phyloP scores from a whole-genome alignment of 2,888 invertebrate species.

The Siphonodentalium dalli region DNA sequence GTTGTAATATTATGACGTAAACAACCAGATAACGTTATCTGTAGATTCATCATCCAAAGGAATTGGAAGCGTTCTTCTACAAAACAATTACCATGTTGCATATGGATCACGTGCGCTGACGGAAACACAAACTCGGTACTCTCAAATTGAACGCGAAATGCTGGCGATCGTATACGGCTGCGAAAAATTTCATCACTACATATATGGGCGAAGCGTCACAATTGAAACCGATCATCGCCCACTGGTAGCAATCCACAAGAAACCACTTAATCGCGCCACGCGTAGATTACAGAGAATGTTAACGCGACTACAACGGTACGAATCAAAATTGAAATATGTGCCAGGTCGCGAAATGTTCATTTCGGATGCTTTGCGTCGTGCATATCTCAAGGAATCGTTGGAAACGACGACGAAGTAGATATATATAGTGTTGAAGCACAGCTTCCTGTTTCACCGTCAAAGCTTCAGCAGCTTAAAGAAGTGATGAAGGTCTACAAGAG shows the following conservation, averaged over 20 bases:
- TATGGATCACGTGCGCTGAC: conserved; percentile 5
- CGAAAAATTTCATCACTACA: conserved; percentile 16
- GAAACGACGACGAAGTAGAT: neutral
- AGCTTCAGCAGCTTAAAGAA: conserved; percentile 2
- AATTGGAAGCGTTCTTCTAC: neutral
- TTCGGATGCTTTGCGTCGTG: conserved; percentile 5
- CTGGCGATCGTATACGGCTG: conserved; percentile 13
- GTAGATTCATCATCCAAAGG: conserved; percentile 7
- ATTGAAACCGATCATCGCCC: conserved; percentile 18
- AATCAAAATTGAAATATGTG: neutral
- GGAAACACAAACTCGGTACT: conserved; percentile 6
- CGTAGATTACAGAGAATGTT: conserved; percentile 9
- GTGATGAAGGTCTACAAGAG: neutral
- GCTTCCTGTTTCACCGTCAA: conserved; percentile 1
- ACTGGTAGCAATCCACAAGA: conserved; percentile 8
- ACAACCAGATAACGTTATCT: neutral
- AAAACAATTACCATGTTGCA: neutral
- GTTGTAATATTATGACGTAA: neutral
- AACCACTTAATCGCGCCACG: conserved; percentile 9
- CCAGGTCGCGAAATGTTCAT: conserved; percentile 5
- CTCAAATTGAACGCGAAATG: conserved; percentile 19
- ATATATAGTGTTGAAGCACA: neutral
- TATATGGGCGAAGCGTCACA: conserved; percentile 4
- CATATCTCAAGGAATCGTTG: neutral
- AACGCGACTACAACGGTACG: conserved; percentile 10